Evolutionary conservation across 2,888 invertebrate genomes (phyloP).

Genomic region (Drosophila pullipes): DNA sequence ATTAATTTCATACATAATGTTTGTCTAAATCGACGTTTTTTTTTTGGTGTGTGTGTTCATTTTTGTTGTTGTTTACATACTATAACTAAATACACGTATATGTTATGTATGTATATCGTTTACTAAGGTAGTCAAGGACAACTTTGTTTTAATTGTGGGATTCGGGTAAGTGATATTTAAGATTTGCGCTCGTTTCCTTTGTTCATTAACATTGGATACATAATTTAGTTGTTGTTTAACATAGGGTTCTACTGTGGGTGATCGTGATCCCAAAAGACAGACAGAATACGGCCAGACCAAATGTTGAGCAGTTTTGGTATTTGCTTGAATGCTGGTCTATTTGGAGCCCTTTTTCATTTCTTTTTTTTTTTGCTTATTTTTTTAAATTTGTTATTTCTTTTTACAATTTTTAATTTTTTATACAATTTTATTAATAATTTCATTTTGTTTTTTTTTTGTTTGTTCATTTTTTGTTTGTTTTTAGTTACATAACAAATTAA

Average conservation of each 20-base stretch:
- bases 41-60: conserved; percentile 24
- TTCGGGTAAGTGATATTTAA: conserved; percentile 11
- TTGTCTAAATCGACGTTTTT: conserved; percentile 51
- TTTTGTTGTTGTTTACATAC: conserved; percentile 57
- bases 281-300: conserved; percentile 56
- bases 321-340: conserved; percentile 88
- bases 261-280: conserved; percentile 27
- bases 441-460: conserved; percentile 58
- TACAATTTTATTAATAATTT: conserved; percentile 90
- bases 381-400: conserved; percentile 92
- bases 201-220: not conserved
- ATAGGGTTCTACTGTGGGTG: conserved; percentile 18
- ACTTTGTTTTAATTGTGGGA: conserved; percentile 39
- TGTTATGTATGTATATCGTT: conserved; percentile 42
- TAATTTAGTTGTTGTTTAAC: conserved; percentile 12
- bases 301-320: conserved; percentile 64
- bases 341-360: conserved; percentile 90
- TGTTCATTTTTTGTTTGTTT: conserved; percentile 62
- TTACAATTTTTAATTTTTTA: conserved; percentile 88
- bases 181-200: conserved; percentile 48
- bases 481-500: conserved; percentile 94
- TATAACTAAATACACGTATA: conserved; percentile 75
- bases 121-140: conserved; percentile 55
- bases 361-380: conserved; percentile 87
- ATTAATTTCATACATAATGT: conserved; percentile 64